Percentiles rank a stretch among this genome's conserved stretches.
Conservation (phyloP, 2,888 invertebrate species). For the Ceratothoa steindachneri region DNA sequence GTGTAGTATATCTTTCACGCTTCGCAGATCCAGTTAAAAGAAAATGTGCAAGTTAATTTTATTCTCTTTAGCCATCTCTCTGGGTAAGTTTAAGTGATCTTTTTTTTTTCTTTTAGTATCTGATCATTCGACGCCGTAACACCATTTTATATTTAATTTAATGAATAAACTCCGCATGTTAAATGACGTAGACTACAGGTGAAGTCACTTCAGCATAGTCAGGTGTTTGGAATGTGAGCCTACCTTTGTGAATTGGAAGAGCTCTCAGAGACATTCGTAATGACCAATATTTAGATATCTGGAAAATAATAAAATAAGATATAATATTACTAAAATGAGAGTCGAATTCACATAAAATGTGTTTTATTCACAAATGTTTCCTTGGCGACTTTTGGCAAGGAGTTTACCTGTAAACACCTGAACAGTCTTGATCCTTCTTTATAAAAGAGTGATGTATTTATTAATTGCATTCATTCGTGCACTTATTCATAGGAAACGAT, state of each 20-base stretch:
- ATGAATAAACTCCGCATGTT: not conserved
- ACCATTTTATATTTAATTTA: too few relatives aligned
- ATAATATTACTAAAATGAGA: too few relatives aligned
- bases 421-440: not conserved
- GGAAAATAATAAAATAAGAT: too few relatives aligned
- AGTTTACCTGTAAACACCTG: not conserved
- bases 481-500: too few relatives aligned
- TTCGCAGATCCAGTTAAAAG: not conserved
- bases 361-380: not conserved
- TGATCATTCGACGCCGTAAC: not conserved
- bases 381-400: not conserved
- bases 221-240: not conserved
- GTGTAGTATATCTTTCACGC: not conserved
- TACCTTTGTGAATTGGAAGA: too few relatives aligned
- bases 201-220: not conserved
- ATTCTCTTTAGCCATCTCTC: not conserved
- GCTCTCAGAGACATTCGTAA: too few relatives aligned
- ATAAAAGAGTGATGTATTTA: too few relatives aligned
- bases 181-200: not conserved
- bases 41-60: not conserved
- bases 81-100: not conserved
- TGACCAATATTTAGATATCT: too few relatives aligned
- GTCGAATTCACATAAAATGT: too few relatives aligned
- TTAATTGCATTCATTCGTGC: too few relatives aligned
- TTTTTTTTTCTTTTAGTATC: not conserved